Evolutionary conservation across 2,888 invertebrate species (phyloP), one percentile per base, ranked within the genome.

Genomic region (Strigamia transsilvanica): DNA sequence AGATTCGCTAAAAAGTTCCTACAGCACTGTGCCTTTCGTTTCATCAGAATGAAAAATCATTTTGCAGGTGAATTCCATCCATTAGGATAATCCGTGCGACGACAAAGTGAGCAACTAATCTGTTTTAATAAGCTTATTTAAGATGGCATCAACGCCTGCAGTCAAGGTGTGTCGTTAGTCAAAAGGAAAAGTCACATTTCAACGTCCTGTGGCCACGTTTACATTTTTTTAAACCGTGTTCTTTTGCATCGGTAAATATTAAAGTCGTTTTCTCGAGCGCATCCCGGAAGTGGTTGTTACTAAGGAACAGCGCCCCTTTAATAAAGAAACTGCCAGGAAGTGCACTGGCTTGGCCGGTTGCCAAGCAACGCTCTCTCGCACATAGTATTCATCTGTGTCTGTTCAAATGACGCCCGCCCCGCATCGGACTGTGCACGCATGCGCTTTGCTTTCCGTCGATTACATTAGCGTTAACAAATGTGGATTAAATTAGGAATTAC

Each of bases 211-310:
- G 56, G 56, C 18, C 56, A 56, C 56, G 56, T 56, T 56, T 56
- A 56, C 56, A 2, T 18, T 27, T 56, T 18, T 18, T 56, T 56
- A 21, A 56, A 56, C 32, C 32, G 12, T 73, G 73, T 73, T 73
- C 32, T 32, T 73, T 73, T 27, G 73, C 23, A 73, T 73, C n/a
- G 4, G 73, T 73, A 73, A 73, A 23, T 73, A 73, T 73, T 73
- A 32, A 73, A 73, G 73, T 73, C 23, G 32, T 73, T 73, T 73
- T 73, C 51, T 51, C 18, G 73, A 73, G 73, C 73, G 73, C 73
- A 73, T 73, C 73, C 73, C 73, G 73, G 73, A 73, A 73, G 73
- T 73, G 73, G 73, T 73, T 73, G 73, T 73, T 73, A 73, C 73
- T 73, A 32, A 73, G 73, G 32, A 73, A 32, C 32, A 73, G 73